Base-by-base conservation (phyloP, 2,113 vertebrate species). In the Varanus komodoensis region DNA sequence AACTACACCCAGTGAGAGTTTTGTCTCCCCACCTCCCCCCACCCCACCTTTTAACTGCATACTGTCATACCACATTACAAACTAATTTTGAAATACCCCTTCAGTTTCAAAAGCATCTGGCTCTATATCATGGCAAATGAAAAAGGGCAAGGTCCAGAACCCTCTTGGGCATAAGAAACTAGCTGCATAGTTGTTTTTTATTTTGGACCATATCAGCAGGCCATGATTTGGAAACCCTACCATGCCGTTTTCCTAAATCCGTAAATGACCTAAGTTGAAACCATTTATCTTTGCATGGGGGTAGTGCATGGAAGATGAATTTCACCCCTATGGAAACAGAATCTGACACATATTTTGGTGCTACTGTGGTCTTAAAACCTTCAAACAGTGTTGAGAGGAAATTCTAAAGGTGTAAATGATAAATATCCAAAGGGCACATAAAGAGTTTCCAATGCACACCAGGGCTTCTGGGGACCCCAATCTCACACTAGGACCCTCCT, bases 311-410 rank as follows among this genome's bases (percentile, higher is more conserved):
- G 88, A 71, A 94, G 86, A 75, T 89, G 90, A 93, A 93, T 94
- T 90, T 92, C 92, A 95, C 86, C 15, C 61, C 54, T 57, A 48
- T 78, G 91, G 94, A 94, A 85, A 87, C 83, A 94, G 93, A 94
- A 93, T 95, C 93, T 95, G 90, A 86, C 94, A 92, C 91, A 92
- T 89, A 67, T 90, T 92, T 95, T 96, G 97, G 97, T 97, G 97
- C 97, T 97, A 96, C 93, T 93, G 87, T 95, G 95, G 95, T 89
- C 89, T 90, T 91, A 94, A 96, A 96, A 84, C 87, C 52, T 71
- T 83, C 73, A 11, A 34, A 86, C 85, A 69, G 89, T 87, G 86
- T 91, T 93, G 90, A 93, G 44, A 88, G 84, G 91, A 93, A 91
- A 89, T 89, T 93, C 85, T 25, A 50, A 73, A 5, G 12, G 14